Evolutionary conservation across 2,113 vertebrate species (phyloP).

Genomic region (Axis porcinus): DNA sequence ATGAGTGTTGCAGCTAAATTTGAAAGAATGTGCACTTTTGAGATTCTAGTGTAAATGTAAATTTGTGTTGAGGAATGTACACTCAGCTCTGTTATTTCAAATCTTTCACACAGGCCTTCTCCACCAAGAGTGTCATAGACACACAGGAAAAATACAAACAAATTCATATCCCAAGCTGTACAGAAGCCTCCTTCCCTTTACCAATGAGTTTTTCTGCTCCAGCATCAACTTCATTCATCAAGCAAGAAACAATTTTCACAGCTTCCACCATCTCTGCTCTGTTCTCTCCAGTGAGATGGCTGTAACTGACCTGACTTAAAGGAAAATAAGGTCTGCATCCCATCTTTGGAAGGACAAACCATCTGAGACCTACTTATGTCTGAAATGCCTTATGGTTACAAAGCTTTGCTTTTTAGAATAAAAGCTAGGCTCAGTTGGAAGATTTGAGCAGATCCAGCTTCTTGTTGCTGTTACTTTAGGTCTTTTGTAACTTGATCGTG

Average conservation of each 20-base stretch:
- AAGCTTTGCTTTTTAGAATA: not conserved
- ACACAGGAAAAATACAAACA: not conserved
- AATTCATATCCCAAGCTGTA: not conserved
- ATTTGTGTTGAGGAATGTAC: not conserved
- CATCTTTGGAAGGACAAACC: not conserved
- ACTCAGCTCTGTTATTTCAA: not conserved
- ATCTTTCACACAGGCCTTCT: not conserved
- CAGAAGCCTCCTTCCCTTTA: not conserved
- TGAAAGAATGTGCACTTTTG: slow-evolving; percentile 22
- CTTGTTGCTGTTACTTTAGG: not conserved
- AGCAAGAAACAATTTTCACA: not conserved
- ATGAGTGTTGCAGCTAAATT: not conserved
- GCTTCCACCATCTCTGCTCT: not conserved
- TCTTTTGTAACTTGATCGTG: rapidly evolving
- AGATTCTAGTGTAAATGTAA: slow-evolving; percentile 1
- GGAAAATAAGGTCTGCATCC: not conserved
- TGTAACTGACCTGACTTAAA: not conserved
- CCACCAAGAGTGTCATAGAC: not conserved
- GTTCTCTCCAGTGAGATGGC: not conserved
- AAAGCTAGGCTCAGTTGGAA: not conserved
- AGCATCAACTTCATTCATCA: not conserved
- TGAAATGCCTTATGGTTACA: not conserved
- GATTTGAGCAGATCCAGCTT: not conserved
- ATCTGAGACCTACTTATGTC: not conserved
- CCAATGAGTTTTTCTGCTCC: not conserved